phyloP scores from a whole-genome alignment of 2,797 vertebrate genomes.

The Macropus fuliginosus region DNA sequence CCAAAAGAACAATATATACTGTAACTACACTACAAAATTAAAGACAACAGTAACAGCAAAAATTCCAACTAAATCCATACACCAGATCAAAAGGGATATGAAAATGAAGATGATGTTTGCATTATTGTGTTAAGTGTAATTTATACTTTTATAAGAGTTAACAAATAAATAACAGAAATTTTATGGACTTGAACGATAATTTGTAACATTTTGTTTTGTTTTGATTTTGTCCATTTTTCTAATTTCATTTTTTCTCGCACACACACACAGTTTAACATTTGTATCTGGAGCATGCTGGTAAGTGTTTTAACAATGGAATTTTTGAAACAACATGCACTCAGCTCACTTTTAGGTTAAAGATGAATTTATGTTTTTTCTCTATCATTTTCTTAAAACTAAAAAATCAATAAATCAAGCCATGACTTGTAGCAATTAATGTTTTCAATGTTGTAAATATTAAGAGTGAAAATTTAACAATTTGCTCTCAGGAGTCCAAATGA shows the following conservation, averaged over 20 bases:
- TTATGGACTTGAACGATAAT: not conserved
- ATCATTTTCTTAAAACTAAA: not conserved
- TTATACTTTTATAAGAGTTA: not conserved
- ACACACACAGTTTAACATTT: not conserved
- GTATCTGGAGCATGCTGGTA: not conserved
- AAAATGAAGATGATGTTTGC: not conserved
- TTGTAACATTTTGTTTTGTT: not conserved
- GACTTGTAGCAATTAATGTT: not conserved
- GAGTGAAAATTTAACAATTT: not conserved
- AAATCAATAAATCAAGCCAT: not conserved
- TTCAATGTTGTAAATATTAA: not conserved
- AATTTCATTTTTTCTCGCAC: not conserved
- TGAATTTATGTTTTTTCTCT: not conserved
- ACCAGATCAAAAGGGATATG: not conserved
- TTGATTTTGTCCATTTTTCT: not conserved
- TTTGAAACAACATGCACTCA: not conserved
- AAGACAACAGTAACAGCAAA: not conserved
- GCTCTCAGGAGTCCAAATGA: not conserved
- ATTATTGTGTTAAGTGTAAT: not conserved
- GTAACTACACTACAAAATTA: not conserved
- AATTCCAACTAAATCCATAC: not conserved
- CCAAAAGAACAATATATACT: not conserved
- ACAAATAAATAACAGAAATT: not conserved
- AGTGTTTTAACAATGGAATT: not conserved
- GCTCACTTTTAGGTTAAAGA: not conserved